Percentiles rank a stretch among this genome's conserved stretches.
Evolutionary conservation across 1,140 invertebrate genomes (phyloP).

Genomic region (Hydropsyche tenuis): DNA sequence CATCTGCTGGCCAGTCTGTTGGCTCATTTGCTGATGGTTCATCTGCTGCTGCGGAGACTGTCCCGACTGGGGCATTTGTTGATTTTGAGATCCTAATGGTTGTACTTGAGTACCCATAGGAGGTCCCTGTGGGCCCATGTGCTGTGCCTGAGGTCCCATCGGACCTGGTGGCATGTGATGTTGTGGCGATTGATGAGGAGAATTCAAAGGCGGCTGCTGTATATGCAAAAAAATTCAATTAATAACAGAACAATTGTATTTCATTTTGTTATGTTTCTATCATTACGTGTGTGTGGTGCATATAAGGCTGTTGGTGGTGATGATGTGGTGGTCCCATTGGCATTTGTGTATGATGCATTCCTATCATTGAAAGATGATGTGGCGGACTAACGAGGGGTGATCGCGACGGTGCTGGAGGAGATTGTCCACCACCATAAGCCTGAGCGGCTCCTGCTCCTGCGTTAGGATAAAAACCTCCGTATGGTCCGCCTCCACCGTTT

Average conservation of each 20-base stretch:
- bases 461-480: constrained; percentile 53
- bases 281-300: constrained; percentile 56
- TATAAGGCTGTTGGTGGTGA: constrained; percentile 54
- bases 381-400: constrained; percentile 46
- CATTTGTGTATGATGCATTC: constrained; percentile 54
- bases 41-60: constrained; percentile 59
- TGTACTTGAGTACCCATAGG: constrained; percentile 53
- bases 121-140: constrained; percentile 57
- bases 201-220: constrained; percentile 42
- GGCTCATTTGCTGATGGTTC: constrained; percentile 46
- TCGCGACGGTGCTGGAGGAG: constrained; percentile 42
- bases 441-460: constrained; percentile 26
- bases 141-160: constrained; percentile 52
- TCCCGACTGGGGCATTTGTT: constrained; percentile 54
- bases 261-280: neutral
- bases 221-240: neutral
- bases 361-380: constrained; percentile 47
- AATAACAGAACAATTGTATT: neutral
- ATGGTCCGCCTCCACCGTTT: constrained; percentile 60
- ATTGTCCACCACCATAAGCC: constrained; percentile 57
- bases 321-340: constrained; percentile 56
- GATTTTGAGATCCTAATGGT: constrained; percentile 44
- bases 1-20: constrained; percentile 61
- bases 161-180: constrained; percentile 57
- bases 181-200: constrained; percentile 50